A percentile compares a stretch with the other conserved stretches of the same genome.
Conservation (phyloP, 2,113 vertebrate genomes). For the Diphyllodes magnificus region DNA sequence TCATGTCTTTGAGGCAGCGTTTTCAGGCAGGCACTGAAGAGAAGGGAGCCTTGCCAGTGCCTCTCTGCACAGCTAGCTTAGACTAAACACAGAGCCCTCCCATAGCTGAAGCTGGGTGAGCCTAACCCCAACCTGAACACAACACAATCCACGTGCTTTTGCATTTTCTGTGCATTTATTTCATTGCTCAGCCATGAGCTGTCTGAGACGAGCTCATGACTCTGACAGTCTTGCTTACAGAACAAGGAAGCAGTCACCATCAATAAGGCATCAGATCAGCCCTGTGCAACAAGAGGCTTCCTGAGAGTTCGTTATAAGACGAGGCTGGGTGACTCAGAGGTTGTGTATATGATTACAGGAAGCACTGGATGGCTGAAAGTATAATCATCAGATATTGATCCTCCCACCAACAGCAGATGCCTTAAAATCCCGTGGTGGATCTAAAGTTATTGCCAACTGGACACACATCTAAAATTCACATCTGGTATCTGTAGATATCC, state of each 20-base stretch:
- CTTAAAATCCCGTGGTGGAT: conserved; percentile 11
- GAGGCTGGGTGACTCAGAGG: not conserved
- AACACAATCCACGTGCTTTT: not conserved
- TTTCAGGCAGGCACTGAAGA: not conserved
- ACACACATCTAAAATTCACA: not conserved
- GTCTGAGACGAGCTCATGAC: not conserved
- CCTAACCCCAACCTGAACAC: not conserved
- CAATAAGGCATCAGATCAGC: not conserved
- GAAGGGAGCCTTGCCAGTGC: not conserved
- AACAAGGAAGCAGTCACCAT: not conserved
- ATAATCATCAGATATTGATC: not conserved
- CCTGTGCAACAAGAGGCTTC: not conserved
- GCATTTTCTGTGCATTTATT: not conserved
- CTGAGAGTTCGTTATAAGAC: not conserved
- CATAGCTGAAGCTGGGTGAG: not conserved
- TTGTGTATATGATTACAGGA: not conserved
- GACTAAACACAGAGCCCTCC: not conserved
- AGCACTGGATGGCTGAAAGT: not conserved
- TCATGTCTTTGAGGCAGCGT: not conserved
- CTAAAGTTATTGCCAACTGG: not conserved
- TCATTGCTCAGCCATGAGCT: not conserved
- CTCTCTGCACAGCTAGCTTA: not conserved
- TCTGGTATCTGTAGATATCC: not conserved
- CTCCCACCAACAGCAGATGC: not conserved
- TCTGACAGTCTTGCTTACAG: not conserved